phyloP scores from a whole-genome alignment of 2,797 vertebrate species.

The Pygocentrus nattereri region DNA sequence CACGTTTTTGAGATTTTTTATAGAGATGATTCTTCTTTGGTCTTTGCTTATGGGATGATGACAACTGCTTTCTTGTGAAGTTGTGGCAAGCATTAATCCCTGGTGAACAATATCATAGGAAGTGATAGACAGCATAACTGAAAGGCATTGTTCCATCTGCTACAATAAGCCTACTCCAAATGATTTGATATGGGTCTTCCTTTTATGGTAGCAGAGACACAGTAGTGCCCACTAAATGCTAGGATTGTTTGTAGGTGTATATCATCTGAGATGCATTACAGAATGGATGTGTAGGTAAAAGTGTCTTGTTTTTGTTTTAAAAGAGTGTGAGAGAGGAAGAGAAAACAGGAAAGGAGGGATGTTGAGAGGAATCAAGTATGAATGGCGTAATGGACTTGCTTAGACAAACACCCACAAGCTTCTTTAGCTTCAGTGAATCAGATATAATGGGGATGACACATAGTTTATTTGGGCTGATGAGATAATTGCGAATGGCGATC shows the following conservation, averaged over 20 bases:
- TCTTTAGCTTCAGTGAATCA: conserved; percentile 87
- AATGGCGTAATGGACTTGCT: conserved; percentile 85
- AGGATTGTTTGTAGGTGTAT: too few relatives aligned
- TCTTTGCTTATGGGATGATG: too few relatives aligned
- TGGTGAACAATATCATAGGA: conserved; percentile 51
- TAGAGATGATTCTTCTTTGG: too few relatives aligned
- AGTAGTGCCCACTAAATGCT: conserved; percentile 63
- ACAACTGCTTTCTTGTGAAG: background rate
- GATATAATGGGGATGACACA: conserved; percentile 90
- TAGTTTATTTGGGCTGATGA: conserved; percentile 89
- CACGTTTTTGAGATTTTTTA: too few relatives aligned
- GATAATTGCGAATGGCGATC: conserved; percentile 84
- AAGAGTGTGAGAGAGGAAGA: conserved; percentile 67
- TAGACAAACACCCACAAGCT: conserved; percentile 80
- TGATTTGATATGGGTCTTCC: conserved; percentile 72
- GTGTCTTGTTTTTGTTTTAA: too few relatives aligned
- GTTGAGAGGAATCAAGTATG: conserved; percentile 82
- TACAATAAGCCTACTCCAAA: conserved; percentile 68
- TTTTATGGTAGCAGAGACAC: conserved; percentile 71
- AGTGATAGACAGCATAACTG: conserved; percentile 44
- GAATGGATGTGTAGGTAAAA: background rate
- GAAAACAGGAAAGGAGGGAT: conserved; percentile 84
- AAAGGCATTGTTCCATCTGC: conserved; percentile 77
- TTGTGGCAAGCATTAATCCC: conserved; percentile 40
- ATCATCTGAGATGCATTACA: conserved; percentile 22